Percentiles rank a stretch among this genome's conserved stretches.
Conservation (phyloP, 2,113 vertebrate species). For the Erythrocercus mccallii region DNA sequence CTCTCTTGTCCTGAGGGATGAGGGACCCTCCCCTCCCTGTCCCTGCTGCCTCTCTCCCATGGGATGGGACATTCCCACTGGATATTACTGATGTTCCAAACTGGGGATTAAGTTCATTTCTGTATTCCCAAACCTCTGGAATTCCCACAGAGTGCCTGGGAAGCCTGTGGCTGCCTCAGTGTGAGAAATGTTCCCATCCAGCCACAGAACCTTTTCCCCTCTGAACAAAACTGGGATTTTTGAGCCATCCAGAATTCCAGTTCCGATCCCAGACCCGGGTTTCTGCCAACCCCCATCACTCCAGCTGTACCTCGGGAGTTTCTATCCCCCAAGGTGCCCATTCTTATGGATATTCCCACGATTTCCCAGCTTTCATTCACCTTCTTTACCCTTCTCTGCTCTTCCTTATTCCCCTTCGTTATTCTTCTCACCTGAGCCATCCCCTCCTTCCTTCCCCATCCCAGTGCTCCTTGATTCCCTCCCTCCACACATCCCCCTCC, state of each 20-base stretch:
- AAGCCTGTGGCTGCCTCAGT: rapidly evolving
- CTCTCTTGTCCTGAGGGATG: neutral
- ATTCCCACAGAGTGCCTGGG: neutral
- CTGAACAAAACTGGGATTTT: neutral
- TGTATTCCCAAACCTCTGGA: neutral
- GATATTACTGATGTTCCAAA: neutral
- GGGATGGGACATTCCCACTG: neutral
- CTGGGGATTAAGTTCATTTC: neutral
- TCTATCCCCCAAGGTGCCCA: neutral
- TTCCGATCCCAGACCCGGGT: neutral
- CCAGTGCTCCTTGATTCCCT: neutral
- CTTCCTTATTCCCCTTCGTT: too few relatives aligned
- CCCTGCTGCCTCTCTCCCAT: neutral
- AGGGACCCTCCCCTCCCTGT: neutral
- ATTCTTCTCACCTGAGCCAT: neutral
- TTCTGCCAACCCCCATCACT: neutral
- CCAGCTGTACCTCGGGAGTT: neutral
- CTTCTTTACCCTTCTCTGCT: neutral
- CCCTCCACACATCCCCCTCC: neutral
- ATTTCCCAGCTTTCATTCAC: neutral
- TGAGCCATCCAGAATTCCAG: neutral
- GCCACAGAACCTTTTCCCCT: neutral
- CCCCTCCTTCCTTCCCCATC: neutral
- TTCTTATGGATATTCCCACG: neutral
- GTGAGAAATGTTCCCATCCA: neutral